A percentile compares a stretch with the other conserved stretches of the same genome.
phyloP scores from a whole-genome alignment of 2,113 vertebrate genomes.

The Eonycteris spelaea region DNA sequence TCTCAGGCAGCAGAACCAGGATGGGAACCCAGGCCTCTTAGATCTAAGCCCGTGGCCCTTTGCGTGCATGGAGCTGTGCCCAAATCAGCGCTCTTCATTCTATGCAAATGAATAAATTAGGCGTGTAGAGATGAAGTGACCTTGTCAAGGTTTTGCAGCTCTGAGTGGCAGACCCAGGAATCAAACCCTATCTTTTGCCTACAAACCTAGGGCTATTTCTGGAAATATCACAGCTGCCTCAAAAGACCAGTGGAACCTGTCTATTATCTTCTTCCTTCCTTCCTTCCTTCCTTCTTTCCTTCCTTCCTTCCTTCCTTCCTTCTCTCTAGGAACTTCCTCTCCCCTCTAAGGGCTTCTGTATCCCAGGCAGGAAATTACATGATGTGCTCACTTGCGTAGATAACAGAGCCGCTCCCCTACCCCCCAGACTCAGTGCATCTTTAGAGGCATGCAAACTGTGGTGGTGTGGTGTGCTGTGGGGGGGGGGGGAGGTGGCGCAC shows the following conservation, averaged over 20 bases:
- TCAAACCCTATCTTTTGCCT: not conserved
- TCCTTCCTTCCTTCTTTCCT: not conserved
- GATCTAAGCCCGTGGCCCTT: not conserved
- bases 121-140: not conserved
- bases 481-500: not conserved
- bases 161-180: not conserved
- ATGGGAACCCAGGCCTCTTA: not conserved
- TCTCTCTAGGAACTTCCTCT: conserved; percentile 38
- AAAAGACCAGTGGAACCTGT: not conserved
- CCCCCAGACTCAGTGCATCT: not conserved
- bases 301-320: not conserved
- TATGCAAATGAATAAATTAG: not conserved
- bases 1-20: not conserved
- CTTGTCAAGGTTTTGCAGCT: not conserved
- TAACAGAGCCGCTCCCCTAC: conserved; percentile 1
- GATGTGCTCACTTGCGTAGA: conserved; percentile 12
- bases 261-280: not conserved
- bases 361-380: conserved; percentile 49
- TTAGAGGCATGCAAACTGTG: not conserved
- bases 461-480: too few relatives aligned
- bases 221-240: not conserved
- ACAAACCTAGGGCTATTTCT: not conserved
- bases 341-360: not conserved
- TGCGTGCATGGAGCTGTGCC: not conserved
- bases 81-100: not conserved